phyloP scores from a whole-genome alignment of 2,797 vertebrate species.

The Lithobates pipiens region DNA sequence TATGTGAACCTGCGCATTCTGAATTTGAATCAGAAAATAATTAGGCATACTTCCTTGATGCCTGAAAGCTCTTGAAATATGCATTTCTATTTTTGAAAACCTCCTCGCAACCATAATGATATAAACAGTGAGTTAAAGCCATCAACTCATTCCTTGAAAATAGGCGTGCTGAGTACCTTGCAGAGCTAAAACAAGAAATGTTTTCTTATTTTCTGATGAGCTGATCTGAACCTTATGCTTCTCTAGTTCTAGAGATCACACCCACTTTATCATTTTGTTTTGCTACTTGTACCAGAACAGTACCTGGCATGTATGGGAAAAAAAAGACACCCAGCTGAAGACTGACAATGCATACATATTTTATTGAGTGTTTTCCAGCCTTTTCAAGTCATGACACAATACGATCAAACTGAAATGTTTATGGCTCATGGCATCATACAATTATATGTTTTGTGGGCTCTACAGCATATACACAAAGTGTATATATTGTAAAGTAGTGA shows the following conservation, averaged over 20 bases:
- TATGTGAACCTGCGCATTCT: not conserved
- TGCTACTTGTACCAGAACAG: not conserved
- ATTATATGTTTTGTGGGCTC: no score
- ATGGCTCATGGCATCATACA: no score
- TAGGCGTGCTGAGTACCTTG: not conserved
- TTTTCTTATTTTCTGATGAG: not conserved
- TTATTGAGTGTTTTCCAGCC: no score
- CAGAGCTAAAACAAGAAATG: not conserved
- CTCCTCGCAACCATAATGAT: not conserved
- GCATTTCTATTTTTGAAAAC: conserved; percentile 35
- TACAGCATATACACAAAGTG: no score
- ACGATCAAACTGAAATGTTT: no score
- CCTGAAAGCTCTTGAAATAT: conserved; percentile 28
- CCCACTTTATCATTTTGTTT: not conserved
- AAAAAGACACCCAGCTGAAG: no score
- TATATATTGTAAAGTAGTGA: no score
- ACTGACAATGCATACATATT: no score
- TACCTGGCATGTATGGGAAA: no score
- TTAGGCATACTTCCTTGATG: conserved; percentile 12
- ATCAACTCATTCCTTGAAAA: conserved; percentile 22
- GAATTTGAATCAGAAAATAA: conserved; percentile 13
- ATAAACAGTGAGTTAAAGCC: conserved; percentile 32
- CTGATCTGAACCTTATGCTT: not conserved
- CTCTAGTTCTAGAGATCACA: not conserved
- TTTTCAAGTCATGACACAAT: no score